Conservation (phyloP, 2,113 vertebrate species). For the Lasiurus borealis region DNA sequence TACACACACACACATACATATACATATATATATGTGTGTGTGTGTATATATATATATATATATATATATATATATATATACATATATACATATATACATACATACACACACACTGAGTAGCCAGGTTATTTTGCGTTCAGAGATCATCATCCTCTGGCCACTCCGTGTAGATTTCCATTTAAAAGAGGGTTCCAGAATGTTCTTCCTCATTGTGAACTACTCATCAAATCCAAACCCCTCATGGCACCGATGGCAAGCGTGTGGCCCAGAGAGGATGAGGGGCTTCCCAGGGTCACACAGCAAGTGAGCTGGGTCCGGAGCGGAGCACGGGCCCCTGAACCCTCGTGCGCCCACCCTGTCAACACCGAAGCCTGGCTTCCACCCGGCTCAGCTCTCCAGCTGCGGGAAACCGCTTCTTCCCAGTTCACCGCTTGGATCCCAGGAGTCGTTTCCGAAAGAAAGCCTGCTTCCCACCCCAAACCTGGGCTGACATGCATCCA, state of each 20-base stretch:
- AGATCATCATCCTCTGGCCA: too few relatives aligned
- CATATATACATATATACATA: too few relatives aligned
- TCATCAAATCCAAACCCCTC: slow-evolving; percentile 9
- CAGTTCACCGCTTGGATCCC: not conserved
- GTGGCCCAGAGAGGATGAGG: not conserved
- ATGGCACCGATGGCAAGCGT: not conserved
- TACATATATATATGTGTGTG: too few relatives aligned
- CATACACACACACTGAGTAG: too few relatives aligned
- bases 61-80: too few relatives aligned
- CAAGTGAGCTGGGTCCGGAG: not conserved
- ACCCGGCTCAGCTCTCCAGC: not conserved
- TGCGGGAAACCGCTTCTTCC: not conserved
- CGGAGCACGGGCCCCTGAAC: not conserved
- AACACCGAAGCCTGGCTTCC: not conserved
- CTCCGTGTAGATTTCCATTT: not conserved
- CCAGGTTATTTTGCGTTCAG: too few relatives aligned
- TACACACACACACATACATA: too few relatives aligned
- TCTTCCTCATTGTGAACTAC: slow-evolving; percentile 26
- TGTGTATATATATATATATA: too few relatives aligned
- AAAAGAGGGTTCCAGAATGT: not conserved
- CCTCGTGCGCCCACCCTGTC: not conserved
- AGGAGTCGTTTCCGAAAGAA: slow-evolving; percentile 30
- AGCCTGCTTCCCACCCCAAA: not conserved
- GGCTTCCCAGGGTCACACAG: not conserved
- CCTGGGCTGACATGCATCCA: slow-evolving; percentile 33